Evolutionary conservation across 1,140 invertebrate species (phyloP).

Genomic region (Drosophila lowei): DNA sequence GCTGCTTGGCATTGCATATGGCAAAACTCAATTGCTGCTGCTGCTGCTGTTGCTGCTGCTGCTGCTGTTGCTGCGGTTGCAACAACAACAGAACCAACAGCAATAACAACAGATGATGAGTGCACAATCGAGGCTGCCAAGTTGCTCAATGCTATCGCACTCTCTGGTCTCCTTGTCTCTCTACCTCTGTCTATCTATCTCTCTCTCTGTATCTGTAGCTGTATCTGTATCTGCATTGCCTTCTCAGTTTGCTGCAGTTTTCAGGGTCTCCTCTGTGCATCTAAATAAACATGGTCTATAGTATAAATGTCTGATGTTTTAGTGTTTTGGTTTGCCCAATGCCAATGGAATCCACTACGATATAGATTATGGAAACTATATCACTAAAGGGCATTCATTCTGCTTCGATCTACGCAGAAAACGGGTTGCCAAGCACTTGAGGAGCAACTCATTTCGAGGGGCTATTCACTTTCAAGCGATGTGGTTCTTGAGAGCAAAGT

Average conservation of each 20-base stretch:
- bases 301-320: slow-evolving; percentile 37
- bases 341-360: slow-evolving; percentile 1
- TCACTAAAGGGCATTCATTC: slow-evolving; percentile 31
- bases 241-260: slow-evolving; percentile 40
- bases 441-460: slow-evolving; percentile 9
- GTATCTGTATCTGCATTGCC: slow-evolving; percentile 2
- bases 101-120: slow-evolving; percentile 40
- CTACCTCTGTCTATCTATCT: slow-evolving; percentile 14
- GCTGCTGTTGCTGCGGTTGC: slow-evolving; percentile 11
- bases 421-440: slow-evolving; percentile 26
- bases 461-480: slow-evolving; percentile 3
- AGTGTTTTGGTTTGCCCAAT: slow-evolving; percentile 36
- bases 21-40: slow-evolving; percentile 33
- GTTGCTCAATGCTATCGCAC: slow-evolving; percentile 57
- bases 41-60: slow-evolving; percentile 47
- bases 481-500: slow-evolving; percentile 16
- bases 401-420: slow-evolving; percentile 23
- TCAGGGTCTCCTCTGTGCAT: slow-evolving; percentile 69
- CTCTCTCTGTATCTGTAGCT: not conserved
- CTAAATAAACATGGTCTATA: slow-evolving; percentile 64
- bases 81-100: slow-evolving; percentile 17
- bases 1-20: slow-evolving; percentile 59
- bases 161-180: slow-evolving; percentile 28
- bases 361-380: slow-evolving; percentile 45
- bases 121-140: slow-evolving; percentile 64